Evolutionary conservation across 2,797 vertebrate species (phyloP).

Genomic region (Protosalanx chinensis): DNA sequence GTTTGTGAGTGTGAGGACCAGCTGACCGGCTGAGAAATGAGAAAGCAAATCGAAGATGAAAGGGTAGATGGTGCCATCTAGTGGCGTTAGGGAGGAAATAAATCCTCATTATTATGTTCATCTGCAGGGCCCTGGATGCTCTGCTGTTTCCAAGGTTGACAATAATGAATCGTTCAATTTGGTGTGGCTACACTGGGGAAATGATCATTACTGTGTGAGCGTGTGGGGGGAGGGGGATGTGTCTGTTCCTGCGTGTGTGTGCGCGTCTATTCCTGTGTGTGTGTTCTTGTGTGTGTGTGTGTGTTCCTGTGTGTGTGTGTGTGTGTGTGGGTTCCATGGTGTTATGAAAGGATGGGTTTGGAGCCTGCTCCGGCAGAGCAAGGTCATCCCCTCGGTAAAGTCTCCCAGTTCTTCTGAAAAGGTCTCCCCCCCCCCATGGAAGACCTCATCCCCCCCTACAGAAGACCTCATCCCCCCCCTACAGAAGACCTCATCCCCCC

Average conservation of each 20-base stretch:
- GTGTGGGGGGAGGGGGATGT: neutral
- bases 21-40: constrained; percentile 43
- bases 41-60: constrained; percentile 53
- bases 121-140: constrained; percentile 19
- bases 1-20: neutral
- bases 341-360: too few species aligned
- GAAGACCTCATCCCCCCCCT: too few species aligned
- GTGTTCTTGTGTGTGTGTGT: neutral
- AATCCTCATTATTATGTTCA: constrained; percentile 37
- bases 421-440: too few species aligned
- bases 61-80: constrained; percentile 67
- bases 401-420: too few species aligned
- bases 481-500: too few species aligned
- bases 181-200: constrained; percentile 39
- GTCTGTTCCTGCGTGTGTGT: too few species aligned
- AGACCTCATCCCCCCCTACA: too few species aligned
- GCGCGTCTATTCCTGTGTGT: neutral
- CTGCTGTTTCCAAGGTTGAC: constrained; percentile 50
- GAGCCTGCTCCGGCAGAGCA: too few species aligned
- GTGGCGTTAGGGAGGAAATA: constrained; percentile 52
- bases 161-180: constrained; percentile 55
- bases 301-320: neutral
- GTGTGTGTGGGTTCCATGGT: neutral
- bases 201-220: constrained; percentile 28
- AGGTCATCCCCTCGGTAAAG: too few species aligned